phyloP scores from a whole-genome alignment of 2,113 vertebrate species.

The Pachyramphus minor region DNA sequence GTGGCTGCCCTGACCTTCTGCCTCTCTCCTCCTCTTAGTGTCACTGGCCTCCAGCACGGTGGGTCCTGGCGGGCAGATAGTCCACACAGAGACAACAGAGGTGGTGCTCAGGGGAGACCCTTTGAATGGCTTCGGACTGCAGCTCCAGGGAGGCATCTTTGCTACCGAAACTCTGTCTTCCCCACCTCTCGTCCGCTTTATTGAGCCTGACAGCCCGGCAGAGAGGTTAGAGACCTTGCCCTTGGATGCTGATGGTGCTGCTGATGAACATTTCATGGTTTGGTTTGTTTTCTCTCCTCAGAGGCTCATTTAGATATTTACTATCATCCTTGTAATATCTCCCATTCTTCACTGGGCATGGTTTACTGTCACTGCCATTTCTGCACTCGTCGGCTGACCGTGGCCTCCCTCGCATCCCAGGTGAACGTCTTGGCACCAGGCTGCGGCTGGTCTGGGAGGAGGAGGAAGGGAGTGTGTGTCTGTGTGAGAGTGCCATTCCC shows the following conservation, averaged over 20 bases:
- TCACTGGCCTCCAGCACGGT: constrained; percentile 92
- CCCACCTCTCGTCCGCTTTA: constrained; percentile 90
- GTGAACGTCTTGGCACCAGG: constrained; percentile 66
- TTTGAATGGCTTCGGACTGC: constrained; percentile 92
- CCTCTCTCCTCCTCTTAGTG: constrained; percentile 73
- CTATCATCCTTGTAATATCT: constrained; percentile 66
- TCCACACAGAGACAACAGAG: constrained; percentile 91
- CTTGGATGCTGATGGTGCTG: constrained; percentile 68
- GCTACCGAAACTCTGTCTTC: constrained; percentile 91
- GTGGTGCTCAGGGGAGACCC: constrained; percentile 91
- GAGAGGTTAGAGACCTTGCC: constrained; percentile 86
- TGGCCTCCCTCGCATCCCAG: constrained; percentile 57
- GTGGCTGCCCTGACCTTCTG: neutral
- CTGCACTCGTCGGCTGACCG: constrained; percentile 61
- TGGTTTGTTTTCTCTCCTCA: constrained; percentile 65
- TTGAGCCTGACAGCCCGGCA: constrained; percentile 94
- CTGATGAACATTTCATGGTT: constrained; percentile 63
- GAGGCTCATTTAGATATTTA: constrained; percentile 63
- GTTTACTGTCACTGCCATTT: constrained; percentile 70
- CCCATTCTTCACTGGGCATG: constrained; percentile 65
- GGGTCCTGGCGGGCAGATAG: constrained; percentile 93
- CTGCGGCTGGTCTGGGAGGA: constrained; percentile 49
- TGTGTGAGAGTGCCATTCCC: constrained; percentile 49
- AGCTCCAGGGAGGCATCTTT: constrained; percentile 97
- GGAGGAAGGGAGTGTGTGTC: constrained; percentile 54